Percentiles rank a stretch among this genome's conserved stretches.
Conservation (phyloP, 2,797 vertebrate species). For the Dermochelys coriacea region DNA sequence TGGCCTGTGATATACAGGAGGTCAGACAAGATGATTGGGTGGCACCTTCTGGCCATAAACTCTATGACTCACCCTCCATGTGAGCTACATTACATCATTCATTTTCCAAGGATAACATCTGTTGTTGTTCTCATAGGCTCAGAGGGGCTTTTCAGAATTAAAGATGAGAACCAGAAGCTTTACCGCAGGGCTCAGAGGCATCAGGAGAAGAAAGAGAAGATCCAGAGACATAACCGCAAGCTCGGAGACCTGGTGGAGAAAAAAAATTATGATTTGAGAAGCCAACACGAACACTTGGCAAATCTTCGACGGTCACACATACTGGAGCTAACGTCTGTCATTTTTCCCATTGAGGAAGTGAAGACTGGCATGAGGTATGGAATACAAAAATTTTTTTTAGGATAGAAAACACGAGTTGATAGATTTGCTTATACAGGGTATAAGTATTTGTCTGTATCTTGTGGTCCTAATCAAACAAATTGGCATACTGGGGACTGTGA, state of each 20-base stretch:
- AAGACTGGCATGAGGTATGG: constrained; percentile 90
- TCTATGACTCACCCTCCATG: rapidly evolving
- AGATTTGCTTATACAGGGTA: background rate
- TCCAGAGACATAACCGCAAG: constrained; percentile 91
- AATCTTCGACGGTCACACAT: constrained; percentile 86
- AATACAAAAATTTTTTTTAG: background rate
- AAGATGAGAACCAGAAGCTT: constrained; percentile 92
- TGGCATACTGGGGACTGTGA: background rate
- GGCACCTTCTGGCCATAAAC: background rate
- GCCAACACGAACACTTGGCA: constrained; percentile 86
- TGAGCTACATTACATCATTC: background rate
- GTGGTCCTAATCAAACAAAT: background rate
- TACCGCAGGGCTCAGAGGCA: constrained; percentile 92
- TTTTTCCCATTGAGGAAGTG: constrained; percentile 94
- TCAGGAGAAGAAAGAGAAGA: constrained; percentile 95
- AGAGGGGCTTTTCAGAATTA: constrained; percentile 87
- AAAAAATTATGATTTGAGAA: constrained; percentile 84
- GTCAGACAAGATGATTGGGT: background rate
- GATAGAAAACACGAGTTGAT: background rate
- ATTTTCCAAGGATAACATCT: constrained; percentile 33
- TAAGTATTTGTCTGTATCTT: background rate
- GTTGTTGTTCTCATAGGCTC: constrained; percentile 80
- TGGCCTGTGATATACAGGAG: background rate
- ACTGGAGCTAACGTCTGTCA: constrained; percentile 91
- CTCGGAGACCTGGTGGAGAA: constrained; percentile 91